A percentile compares a stretch with the other conserved stretches of the same genome.
These are phyloP conservation scores for Liodrosophila aerea DNA, from an alignment of 2,888 invertebrate species.

Conservation along the genomic window DNA sequence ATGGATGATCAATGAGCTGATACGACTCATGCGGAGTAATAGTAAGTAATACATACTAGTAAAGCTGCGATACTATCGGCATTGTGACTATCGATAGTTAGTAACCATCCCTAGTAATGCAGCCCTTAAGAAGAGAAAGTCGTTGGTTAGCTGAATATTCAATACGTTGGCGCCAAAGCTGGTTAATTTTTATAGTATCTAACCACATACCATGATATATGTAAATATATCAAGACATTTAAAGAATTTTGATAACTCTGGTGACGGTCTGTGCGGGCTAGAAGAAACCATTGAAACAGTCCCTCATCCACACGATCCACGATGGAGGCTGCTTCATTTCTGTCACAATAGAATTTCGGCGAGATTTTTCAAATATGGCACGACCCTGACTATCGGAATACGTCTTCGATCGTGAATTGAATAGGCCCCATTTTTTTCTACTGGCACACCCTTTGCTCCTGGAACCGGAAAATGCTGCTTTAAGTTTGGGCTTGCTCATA, in stretches of 20 bases:
- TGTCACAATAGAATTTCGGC: slow-evolving; percentile 62
- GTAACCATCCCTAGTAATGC: too few species aligned
- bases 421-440: neutral
- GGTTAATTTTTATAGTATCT: too few species aligned
- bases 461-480: neutral
- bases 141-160: too few species aligned
- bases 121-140: too few species aligned
- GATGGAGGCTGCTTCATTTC: slow-evolving; percentile 78
- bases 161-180: too few species aligned
- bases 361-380: slow-evolving; percentile 64
- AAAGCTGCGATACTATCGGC: neutral
- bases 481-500: neutral
- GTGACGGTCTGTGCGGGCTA: neutral
- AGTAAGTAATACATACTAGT: slow-evolving; percentile 80
- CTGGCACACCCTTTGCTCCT: too few species aligned
- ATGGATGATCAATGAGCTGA: slow-evolving; percentile 87
- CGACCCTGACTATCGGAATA: slow-evolving; percentile 59
- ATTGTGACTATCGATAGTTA: too few species aligned
- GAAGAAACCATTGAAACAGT: slow-evolving; percentile 10
- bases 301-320: slow-evolving; percentile 60
- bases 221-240: too few species aligned
- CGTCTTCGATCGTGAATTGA: neutral
- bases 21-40: slow-evolving; percentile 85
- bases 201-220: too few species aligned
- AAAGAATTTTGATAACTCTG: too few species aligned